Conservation (phyloP, 2,113 vertebrate species). For the Apodemus sylvaticus region DNA sequence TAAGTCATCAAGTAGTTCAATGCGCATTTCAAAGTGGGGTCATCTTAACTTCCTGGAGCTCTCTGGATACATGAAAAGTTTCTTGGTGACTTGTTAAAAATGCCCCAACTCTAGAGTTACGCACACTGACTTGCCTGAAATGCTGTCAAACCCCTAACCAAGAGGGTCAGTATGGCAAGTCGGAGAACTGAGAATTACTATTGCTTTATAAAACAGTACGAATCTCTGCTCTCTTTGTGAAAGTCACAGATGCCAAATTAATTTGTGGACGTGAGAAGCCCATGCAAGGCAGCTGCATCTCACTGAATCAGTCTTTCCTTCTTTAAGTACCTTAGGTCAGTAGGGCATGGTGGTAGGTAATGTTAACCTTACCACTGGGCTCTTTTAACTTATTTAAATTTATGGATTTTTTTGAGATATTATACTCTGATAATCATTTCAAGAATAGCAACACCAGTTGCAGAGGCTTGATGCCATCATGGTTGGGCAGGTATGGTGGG, state of each 20-base stretch:
- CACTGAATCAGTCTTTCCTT: neutral
- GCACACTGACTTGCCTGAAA: neutral
- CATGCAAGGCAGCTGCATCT: neutral
- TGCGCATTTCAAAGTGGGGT: conserved; percentile 20
- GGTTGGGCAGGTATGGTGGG: neutral
- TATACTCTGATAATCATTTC: neutral
- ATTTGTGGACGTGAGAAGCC: neutral
- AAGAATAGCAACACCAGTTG: neutral
- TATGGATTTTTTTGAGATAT: neutral
- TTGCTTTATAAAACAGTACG: neutral
- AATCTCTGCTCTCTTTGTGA: neutral
- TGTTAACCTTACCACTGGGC: neutral
- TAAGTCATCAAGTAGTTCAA: conserved; percentile 38
- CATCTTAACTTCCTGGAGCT: conserved; percentile 12
- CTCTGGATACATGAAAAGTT: conserved; percentile 39
- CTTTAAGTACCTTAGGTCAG: neutral
- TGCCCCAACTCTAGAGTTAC: neutral
- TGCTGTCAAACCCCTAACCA: neutral
- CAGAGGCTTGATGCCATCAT: neutral
- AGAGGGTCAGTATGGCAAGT: neutral
- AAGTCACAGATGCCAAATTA: neutral
- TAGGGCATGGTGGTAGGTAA: neutral
- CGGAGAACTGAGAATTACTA: neutral
- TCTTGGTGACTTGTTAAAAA: conserved; percentile 45
- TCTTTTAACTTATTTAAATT: conserved; percentile 27